These are phyloP conservation scores for Odontocerum albicorne DNA, from an alignment of 2,888 invertebrate species.

Conservation along the genomic window DNA sequence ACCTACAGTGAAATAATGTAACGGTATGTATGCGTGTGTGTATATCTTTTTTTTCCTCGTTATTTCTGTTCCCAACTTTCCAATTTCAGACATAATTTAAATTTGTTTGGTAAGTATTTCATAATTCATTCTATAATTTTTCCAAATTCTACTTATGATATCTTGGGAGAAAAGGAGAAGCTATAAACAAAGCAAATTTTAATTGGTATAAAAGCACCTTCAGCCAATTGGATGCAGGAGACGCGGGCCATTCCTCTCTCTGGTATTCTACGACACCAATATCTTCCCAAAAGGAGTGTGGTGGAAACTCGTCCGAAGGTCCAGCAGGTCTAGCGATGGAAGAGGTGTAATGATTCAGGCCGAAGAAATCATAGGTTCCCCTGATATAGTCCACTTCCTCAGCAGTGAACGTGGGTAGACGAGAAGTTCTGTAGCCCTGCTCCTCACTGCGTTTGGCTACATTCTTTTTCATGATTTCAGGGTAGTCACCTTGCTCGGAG, in stretches of 20 bases:
- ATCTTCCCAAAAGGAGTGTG: constrained; percentile 16
- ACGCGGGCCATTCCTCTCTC: constrained; percentile 13
- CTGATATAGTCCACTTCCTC: constrained; percentile 62
- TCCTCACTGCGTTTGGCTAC: constrained; percentile 57
- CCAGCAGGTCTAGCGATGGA: constrained; percentile 39
- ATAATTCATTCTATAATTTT: no score
- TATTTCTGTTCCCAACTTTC: no score
- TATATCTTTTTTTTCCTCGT: no score
- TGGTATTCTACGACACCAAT: constrained; percentile 9
- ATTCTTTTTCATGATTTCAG: constrained; percentile 57
- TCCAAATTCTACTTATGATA: no score
- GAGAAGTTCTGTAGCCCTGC: constrained; percentile 59
- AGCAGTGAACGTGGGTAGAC: constrained; percentile 59
- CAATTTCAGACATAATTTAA: no score
- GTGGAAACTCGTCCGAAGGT: background rate
- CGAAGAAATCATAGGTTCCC: constrained; percentile 66
- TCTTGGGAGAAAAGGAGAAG: no score
- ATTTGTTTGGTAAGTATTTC: no score
- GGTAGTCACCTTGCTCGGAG: constrained; percentile 61
- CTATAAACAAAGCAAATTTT: no score
- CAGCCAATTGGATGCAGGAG: constrained; percentile 31
- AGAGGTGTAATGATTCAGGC: constrained; percentile 68
- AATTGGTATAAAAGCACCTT: no score
- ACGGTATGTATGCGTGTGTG: no score
- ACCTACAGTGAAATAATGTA: no score